These are phyloP conservation scores for Himalopsyche tibetana DNA, from an alignment of 2,888 invertebrate species.

Conservation along the genomic window DNA sequence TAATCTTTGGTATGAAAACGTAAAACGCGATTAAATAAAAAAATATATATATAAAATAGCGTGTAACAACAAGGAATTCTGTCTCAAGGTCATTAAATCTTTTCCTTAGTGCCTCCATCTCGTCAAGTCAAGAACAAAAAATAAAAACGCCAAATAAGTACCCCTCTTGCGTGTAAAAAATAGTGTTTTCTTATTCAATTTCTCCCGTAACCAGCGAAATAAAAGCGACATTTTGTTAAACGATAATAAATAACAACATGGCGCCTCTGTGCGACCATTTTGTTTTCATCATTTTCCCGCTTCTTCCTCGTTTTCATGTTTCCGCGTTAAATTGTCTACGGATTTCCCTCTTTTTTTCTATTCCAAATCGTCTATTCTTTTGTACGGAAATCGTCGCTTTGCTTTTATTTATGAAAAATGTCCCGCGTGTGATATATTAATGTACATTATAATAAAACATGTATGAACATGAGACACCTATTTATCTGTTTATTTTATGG, in stretches of 20 bases:
- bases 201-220: constrained; percentile 21
- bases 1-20: too few species aligned
- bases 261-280: constrained; percentile 31
- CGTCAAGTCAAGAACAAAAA: not conserved
- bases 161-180: not conserved
- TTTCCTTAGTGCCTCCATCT: too few species aligned
- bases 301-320: not conserved
- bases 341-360: constrained; percentile 3
- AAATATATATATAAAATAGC: too few species aligned
- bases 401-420: constrained; percentile 37
- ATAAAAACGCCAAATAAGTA: constrained; percentile 1
- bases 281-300: constrained; percentile 40
- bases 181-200: constrained; percentile 35
- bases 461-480: not conserved
- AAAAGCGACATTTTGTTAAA: constrained; percentile 40
- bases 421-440: constrained; percentile 1
- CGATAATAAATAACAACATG: constrained; percentile 40
- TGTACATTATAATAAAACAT: constrained; percentile 8
- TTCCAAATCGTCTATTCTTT: constrained; percentile 21
- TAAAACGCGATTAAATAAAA: too few species aligned
- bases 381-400: not conserved
- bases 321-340: constrained; percentile 1
- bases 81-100: too few species aligned
- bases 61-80: too few species aligned
- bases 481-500: constrained; percentile 1